These are phyloP conservation scores for Clostera curtula DNA, from an alignment of 2,888 invertebrate genomes.

Conservation along the genomic window DNA sequence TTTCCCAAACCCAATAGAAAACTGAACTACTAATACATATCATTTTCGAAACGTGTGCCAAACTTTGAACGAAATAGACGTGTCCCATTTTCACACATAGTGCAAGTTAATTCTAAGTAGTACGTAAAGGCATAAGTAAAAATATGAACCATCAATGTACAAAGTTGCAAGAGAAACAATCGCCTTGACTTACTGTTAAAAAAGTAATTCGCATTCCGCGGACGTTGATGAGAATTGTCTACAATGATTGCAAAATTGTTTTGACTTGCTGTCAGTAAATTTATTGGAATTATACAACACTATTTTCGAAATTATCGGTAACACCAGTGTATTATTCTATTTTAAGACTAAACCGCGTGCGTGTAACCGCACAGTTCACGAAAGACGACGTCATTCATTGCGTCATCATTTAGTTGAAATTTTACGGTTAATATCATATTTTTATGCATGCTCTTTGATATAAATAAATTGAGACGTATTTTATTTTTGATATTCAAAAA, in stretches of 20 bases:
- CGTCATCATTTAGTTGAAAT: constrained; percentile 28
- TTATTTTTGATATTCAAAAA: constrained; percentile 72
- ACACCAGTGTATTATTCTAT: too few relatives aligned
- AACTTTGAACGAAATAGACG: constrained; percentile 36
- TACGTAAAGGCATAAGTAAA: too few relatives aligned
- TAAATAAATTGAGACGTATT: constrained; percentile 41
- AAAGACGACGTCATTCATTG: constrained; percentile 15
- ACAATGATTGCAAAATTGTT: too few relatives aligned
- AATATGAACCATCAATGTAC: constrained; percentile 27
- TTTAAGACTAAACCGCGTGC: constrained; percentile 14
- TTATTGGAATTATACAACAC: too few relatives aligned
- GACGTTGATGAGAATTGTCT: too few relatives aligned
- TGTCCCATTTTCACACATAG: constrained; percentile 43
- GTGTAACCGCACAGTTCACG: constrained; percentile 4
- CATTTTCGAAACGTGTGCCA: constrained; percentile 52
- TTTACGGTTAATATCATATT: constrained; percentile 42
- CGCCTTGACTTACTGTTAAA: constrained; percentile 17
- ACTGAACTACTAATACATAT: constrained; percentile 38
- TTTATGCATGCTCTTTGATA: constrained; percentile 46
- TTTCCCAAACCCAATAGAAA: constrained; percentile 21
- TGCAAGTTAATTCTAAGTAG: constrained; percentile 17
- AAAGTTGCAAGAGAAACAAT: constrained; percentile 23
- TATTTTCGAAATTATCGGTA: too few relatives aligned
- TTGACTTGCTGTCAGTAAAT: too few relatives aligned
- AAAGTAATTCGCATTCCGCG: too few relatives aligned